Percentiles rank a stretch among this genome's conserved stretches.
phyloP scores from a whole-genome alignment of 2,888 invertebrate species.

The Homarus gammarus region DNA sequence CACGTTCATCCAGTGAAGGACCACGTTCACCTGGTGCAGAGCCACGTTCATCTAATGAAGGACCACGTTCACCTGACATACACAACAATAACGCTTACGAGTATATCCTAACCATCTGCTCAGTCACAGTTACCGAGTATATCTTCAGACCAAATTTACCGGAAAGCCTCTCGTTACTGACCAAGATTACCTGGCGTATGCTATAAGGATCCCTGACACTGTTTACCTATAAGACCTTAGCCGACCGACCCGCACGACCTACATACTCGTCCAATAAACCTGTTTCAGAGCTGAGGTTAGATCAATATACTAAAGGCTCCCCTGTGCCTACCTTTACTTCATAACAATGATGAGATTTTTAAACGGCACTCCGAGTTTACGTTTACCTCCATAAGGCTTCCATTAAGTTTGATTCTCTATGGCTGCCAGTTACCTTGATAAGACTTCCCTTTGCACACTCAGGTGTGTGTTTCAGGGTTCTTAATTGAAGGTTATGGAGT shows the following conservation, averaged over 20 bases:
- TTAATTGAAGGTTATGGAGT: constrained; percentile 1
- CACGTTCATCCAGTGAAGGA: neutral
- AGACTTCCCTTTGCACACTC: constrained; percentile 28
- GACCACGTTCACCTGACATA: neutral
- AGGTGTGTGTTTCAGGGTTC: constrained; percentile 2
- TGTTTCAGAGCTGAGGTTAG: too few relatives aligned
- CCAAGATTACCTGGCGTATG: too few relatives aligned
- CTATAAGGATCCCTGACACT: too few relatives aligned
- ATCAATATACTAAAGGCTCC: too few relatives aligned
- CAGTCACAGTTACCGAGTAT: too few relatives aligned
- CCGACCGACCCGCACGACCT: too few relatives aligned
- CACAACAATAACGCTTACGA: too few relatives aligned
- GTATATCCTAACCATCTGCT: too few relatives aligned
- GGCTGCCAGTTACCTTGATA: constrained; percentile 28
- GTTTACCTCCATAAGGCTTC: neutral
- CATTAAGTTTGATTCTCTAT: constrained; percentile 13
- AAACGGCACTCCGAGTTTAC: neutral
- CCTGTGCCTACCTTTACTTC: neutral
- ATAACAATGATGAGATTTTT: constrained; percentile 1
- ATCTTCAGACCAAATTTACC: too few relatives aligned
- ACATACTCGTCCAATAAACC: too few relatives aligned
- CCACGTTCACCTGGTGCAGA: neutral
- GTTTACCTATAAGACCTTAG: too few relatives aligned
- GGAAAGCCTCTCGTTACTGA: too few relatives aligned
- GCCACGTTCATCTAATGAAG: neutral